Percentiles rank a stretch among this genome's conserved stretches.
Evolutionary conservation across 2,113 vertebrate genomes (phyloP).

Genomic region (Laticauda laticaudata): DNA sequence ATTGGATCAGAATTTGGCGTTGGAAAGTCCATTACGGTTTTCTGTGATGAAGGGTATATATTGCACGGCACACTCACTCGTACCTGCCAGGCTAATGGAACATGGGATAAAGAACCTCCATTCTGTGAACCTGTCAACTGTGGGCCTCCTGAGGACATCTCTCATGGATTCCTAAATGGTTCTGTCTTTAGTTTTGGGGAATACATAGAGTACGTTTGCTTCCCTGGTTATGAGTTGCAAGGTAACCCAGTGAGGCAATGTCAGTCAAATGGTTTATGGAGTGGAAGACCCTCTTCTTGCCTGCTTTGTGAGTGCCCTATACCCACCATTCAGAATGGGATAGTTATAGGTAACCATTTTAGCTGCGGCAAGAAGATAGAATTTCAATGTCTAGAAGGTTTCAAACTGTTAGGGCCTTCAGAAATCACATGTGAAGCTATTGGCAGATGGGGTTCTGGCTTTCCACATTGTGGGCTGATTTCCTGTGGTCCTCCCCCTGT

Average conservation of each 20-base stretch:
- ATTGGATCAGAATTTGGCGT: constrained; percentile 78
- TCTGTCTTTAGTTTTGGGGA: constrained; percentile 83
- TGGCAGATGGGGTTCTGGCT: constrained; percentile 84
- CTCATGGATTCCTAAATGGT: constrained; percentile 86
- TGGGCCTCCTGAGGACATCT: constrained; percentile 87
- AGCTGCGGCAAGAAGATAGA: constrained; percentile 76
- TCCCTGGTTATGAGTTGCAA: constrained; percentile 82
- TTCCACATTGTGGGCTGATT: constrained; percentile 80
- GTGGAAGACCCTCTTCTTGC: constrained; percentile 82
- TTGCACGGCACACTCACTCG: constrained; percentile 70
- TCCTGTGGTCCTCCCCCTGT: constrained; percentile 79
- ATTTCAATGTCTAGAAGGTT: constrained; percentile 85
- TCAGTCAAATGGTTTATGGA: constrained; percentile 83
- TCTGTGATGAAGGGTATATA: constrained; percentile 81
- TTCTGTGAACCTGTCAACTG: constrained; percentile 80
- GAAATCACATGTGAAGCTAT: constrained; percentile 82
- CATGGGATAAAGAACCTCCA: constrained; percentile 83
- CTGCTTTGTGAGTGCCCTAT: constrained; percentile 77
- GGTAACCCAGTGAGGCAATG: constrained; percentile 82
- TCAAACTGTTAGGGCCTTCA: constrained; percentile 81
- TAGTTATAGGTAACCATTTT: constrained; percentile 71
- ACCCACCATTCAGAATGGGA: constrained; percentile 79
- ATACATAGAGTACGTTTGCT: constrained; percentile 85
- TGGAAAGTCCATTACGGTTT: constrained; percentile 77
- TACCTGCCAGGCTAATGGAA: constrained; percentile 81